Evolutionary conservation across 2,113 vertebrate genomes (phyloP).

Genomic region (Gallinago jamesoni): DNA sequence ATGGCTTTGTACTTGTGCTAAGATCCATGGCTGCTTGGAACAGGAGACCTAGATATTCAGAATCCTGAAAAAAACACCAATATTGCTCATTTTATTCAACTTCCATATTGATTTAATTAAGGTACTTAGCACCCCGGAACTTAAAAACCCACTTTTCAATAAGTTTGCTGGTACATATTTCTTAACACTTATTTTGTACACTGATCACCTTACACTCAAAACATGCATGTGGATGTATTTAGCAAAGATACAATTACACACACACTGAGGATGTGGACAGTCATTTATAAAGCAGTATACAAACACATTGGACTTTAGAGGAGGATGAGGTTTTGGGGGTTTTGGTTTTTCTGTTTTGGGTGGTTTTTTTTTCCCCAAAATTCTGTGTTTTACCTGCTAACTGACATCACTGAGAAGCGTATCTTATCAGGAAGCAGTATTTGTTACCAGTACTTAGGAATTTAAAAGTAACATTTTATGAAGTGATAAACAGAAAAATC

Average conservation of each 20-base stretch:
- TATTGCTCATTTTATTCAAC: neutral
- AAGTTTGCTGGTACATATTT: neutral
- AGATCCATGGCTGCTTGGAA: constrained; percentile 88
- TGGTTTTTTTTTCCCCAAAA: neutral
- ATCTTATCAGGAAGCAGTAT: neutral
- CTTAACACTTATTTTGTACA: neutral
- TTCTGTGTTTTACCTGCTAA: neutral
- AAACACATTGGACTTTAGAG: neutral
- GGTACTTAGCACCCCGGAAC: neutral
- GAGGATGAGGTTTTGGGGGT: neutral
- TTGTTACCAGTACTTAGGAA: neutral
- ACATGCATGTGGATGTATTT: neutral
- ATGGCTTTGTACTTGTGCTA: constrained; percentile 92
- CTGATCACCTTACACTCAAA: neutral
- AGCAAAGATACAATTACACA: neutral
- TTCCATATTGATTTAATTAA: neutral
- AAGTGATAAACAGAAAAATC: neutral
- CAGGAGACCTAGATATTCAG: constrained; percentile 67
- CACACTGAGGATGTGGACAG: neutral
- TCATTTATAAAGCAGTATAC: neutral
- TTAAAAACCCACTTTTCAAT: neutral
- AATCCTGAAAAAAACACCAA: constrained; percentile 62
- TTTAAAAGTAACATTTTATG: neutral
- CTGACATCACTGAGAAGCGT: neutral
- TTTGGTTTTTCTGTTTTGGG: too few relatives aligned